Evolutionary conservation across 2,888 invertebrate genomes (phyloP), one percentile per base, ranked within the genome.

Genomic region (Morpho deidamia): DNA sequence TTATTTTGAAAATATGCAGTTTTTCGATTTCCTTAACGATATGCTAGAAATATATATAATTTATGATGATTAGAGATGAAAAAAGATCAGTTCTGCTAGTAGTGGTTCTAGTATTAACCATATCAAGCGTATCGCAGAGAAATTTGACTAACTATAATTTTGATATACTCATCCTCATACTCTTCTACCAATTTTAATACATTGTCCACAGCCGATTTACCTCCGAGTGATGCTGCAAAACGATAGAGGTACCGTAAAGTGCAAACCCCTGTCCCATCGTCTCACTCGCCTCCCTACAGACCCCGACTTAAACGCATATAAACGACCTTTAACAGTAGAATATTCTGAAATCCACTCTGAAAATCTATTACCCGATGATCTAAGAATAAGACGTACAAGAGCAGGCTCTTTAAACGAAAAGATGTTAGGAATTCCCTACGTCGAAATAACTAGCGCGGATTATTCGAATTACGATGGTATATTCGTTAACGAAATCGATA

Each of bases 171-270:
- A 40, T 40, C 11, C n/a, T 14, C 37, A 54, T 47, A 53, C 34
- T 44, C 46, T 51, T 48, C 56, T 61, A 56, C 45, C 56, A 57
- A 51, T 35, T 9, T 38, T 61, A 34, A 46, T 40, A 52, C 50
- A 55, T 63, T 66, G 63, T 69, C 61, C 55, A 54, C 93, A 96
- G 96, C 96, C 96, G 71, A 94, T 95, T 83, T 95, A 93, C 91
- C 91, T 95, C 68, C 92, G 92, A 74, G 91, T 94, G 84, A 87
- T 91, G 81, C 91, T 96, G 67, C 91, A 92, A 74, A 87, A 91
- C 72, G 93, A 94, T 77, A 91, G 95, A 95, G 95, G 96, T 95
- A 95, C 89, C 81, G 83, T 93, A 79, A 83, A 87, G 74, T 93
- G 93, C 84, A 70, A 73, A 56, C 64, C 68, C 55, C 58, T 66